Evolutionary conservation across 2,888 invertebrate genomes (phyloP).

Genomic region (Strigamia transsilvanica): DNA sequence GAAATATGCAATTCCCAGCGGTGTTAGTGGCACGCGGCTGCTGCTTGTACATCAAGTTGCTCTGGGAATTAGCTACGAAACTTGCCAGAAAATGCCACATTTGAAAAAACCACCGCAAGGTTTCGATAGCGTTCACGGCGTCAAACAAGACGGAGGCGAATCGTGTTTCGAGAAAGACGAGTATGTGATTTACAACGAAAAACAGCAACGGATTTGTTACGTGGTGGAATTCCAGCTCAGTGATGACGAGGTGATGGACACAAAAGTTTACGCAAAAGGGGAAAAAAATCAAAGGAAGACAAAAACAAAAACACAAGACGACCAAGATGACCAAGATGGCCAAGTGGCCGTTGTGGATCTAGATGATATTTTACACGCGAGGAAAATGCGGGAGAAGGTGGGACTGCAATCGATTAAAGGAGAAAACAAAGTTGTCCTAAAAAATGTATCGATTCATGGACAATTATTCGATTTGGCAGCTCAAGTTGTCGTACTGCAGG

Average conservation of each 20-base stretch:
- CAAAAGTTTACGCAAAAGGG: not conserved
- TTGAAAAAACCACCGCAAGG: conserved; percentile 23
- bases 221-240: conserved; percentile 35
- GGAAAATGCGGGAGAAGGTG: not conserved
- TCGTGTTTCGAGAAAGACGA: not conserved
- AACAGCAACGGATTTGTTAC: conserved; percentile 10
- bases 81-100: not conserved
- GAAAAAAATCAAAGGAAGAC: not conserved
- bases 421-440: not conserved
- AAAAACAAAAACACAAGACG: no score
- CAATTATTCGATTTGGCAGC: conserved; percentile 42
- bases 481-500: conserved; percentile 55
- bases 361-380: not conserved
- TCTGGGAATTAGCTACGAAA: not conserved
- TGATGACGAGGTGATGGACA: not conserved
- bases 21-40: not conserved
- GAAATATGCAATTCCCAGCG: conserved; percentile 33
- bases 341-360: not conserved
- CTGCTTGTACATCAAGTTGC: conserved; percentile 17
- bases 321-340: not conserved
- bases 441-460: conserved; percentile 13
- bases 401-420: not conserved
- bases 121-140: not conserved
- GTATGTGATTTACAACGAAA: not conserved
- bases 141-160: not conserved